Evolutionary conservation across 2,113 vertebrate species (phyloP).

Genomic region (Sigmodon hispidus): DNA sequence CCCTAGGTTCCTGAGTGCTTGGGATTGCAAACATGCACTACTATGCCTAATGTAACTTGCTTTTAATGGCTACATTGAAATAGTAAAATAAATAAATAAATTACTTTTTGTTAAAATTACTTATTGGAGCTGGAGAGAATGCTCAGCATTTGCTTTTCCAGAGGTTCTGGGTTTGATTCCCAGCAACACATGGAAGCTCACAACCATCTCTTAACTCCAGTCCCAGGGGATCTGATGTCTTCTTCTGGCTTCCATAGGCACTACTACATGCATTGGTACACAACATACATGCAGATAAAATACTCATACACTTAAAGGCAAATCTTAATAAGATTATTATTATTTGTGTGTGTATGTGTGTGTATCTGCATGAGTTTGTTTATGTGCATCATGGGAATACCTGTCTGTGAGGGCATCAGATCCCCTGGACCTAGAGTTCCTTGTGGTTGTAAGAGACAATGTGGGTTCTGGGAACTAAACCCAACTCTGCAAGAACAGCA

Average conservation of each 20-base stretch:
- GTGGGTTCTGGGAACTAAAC: neutral
- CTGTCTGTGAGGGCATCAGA: neutral
- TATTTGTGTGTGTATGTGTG: neutral
- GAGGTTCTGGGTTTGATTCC: neutral
- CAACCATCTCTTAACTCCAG: neutral
- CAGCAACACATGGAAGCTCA: neutral
- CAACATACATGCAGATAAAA: neutral
- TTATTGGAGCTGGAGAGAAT: neutral
- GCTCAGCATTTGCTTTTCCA: neutral
- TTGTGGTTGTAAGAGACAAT: neutral
- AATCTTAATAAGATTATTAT: neutral
- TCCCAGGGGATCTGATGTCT: neutral
- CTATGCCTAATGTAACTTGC: neutral
- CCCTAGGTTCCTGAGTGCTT: neutral
- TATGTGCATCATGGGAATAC: neutral
- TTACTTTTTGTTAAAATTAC: neutral
- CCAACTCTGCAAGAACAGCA: neutral
- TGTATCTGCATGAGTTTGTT: neutral
- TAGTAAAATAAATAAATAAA: neutral
- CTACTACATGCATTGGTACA: neutral
- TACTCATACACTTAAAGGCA: neutral
- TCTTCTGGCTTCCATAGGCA: neutral
- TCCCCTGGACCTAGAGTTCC: neutral
- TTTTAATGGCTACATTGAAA: slow-evolving; percentile 47
- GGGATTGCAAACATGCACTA: neutral